A percentile compares a stretch with the other conserved stretches of the same genome.
Evolutionary conservation across 1,140 invertebrate genomes (phyloP).

Genomic region (Hyphantria cunea): DNA sequence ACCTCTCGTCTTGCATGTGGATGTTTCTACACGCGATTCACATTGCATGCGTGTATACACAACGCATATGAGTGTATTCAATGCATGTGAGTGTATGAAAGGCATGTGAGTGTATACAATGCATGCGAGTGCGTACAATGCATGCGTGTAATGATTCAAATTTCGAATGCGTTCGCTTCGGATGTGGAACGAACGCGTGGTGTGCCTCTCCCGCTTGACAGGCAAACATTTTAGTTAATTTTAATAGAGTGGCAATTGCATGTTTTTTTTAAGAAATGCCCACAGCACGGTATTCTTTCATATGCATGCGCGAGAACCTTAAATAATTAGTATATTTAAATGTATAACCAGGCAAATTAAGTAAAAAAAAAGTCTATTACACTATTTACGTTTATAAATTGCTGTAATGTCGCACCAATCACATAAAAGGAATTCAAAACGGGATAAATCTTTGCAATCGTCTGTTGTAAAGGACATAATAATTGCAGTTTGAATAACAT

Average conservation of each 20-base stretch:
- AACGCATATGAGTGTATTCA: background rate
- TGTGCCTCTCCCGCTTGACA: no score
- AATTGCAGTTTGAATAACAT: background rate
- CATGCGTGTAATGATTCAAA: background rate
- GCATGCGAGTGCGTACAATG: background rate
- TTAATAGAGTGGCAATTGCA: slow-evolving; percentile 50
- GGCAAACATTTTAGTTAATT: background rate
- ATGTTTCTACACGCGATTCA: background rate
- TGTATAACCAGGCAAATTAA: no score
- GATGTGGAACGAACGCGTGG: no score
- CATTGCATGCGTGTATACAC: no score
- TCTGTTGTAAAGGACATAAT: slow-evolving; percentile 19
- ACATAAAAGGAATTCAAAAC: no score
- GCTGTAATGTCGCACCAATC: no score
- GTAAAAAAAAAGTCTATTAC: no score
- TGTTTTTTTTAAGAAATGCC: slow-evolving; percentile 26
- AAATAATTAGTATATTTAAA: background rate
- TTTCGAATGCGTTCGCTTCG: background rate
- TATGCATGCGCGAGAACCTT: background rate
- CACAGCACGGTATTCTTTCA: background rate
- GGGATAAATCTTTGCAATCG: background rate
- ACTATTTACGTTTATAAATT: no score
- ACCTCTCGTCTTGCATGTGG: background rate
- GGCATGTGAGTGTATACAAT: background rate
- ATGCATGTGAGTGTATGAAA: background rate